These are phyloP conservation scores for Sclerurus mexicanus DNA, from an alignment of 2,113 vertebrate species.

Conservation along the genomic window DNA sequence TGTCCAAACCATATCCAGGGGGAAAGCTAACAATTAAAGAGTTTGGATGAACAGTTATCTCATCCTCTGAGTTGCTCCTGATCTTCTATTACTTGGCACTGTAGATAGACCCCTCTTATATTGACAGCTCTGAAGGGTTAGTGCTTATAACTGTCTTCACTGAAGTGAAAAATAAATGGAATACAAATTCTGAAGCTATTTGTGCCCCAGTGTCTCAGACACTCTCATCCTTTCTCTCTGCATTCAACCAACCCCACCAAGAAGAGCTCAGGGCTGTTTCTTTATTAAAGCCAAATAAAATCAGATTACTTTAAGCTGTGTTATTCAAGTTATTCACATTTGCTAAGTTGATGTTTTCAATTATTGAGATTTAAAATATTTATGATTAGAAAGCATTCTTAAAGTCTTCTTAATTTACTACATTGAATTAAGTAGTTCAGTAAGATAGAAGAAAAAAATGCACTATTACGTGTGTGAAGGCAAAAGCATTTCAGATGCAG, in stretches of 20 bases:
- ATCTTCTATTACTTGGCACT: background rate
- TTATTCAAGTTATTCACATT: background rate
- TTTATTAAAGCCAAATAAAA: background rate
- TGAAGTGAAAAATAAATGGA: background rate
- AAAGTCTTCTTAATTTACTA: background rate
- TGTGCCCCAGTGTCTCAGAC: background rate
- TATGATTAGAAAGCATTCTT: background rate
- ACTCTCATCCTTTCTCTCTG: background rate
- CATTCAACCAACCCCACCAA: background rate
- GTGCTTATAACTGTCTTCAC: accelerated
- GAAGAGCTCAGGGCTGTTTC: background rate
- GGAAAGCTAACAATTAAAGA: background rate
- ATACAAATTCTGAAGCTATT: background rate
- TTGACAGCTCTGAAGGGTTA: background rate
- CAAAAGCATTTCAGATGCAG: background rate
- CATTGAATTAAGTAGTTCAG: background rate
- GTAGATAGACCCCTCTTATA: background rate
- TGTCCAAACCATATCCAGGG: background rate
- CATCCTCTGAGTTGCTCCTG: background rate
- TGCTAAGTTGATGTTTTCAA: background rate
- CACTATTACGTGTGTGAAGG: background rate
- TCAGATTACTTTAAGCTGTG: background rate
- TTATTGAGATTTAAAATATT: background rate
- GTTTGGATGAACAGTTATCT: background rate
- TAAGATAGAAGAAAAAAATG: background rate